Evolutionary conservation across 2,113 vertebrate genomes (phyloP).

Genomic region (Takifugu flavidus): DNA sequence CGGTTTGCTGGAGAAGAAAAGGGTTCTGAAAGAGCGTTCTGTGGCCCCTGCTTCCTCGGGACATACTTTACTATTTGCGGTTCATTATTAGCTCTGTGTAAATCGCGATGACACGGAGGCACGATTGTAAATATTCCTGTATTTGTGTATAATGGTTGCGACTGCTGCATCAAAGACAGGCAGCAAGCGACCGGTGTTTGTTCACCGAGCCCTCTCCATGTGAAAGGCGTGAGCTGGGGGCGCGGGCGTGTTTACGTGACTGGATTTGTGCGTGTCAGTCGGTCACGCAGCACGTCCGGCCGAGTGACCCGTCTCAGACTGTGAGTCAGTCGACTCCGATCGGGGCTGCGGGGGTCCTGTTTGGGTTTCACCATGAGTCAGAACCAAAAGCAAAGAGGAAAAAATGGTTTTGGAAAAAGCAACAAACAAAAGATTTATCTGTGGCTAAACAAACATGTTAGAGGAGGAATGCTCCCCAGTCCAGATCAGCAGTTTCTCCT

Average conservation of each 20-base stretch:
- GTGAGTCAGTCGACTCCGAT: slow-evolving; percentile 73
- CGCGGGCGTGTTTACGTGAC: neutral
- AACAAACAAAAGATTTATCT: no score
- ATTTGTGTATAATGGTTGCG: neutral
- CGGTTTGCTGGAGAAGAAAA: slow-evolving; percentile 15
- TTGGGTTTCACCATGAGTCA: slow-evolving; percentile 69
- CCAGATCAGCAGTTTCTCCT: no score
- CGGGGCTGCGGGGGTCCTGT: slow-evolving; percentile 57
- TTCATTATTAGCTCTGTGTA: slow-evolving; percentile 18
- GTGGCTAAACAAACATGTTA: no score
- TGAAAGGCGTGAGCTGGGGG: no score
- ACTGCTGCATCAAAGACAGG: no score
- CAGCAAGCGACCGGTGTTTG: neutral
- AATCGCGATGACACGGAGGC: slow-evolving; percentile 10
- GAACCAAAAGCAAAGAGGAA: slow-evolving; percentile 68
- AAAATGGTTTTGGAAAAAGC: slow-evolving; percentile 51
- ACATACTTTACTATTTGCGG: slow-evolving; percentile 23
- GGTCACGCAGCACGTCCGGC: slow-evolving; percentile 33
- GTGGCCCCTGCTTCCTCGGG: slow-evolving; percentile 2
- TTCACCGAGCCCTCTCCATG: neutral
- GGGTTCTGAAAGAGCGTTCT: neutral
- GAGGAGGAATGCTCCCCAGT: no score
- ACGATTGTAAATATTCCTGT: neutral
- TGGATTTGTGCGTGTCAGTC: neutral
- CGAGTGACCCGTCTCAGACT: slow-evolving; percentile 44